These are phyloP conservation scores for Coremacera marginata DNA, from an alignment of 2,888 invertebrate genomes.

Conservation along the genomic window DNA sequence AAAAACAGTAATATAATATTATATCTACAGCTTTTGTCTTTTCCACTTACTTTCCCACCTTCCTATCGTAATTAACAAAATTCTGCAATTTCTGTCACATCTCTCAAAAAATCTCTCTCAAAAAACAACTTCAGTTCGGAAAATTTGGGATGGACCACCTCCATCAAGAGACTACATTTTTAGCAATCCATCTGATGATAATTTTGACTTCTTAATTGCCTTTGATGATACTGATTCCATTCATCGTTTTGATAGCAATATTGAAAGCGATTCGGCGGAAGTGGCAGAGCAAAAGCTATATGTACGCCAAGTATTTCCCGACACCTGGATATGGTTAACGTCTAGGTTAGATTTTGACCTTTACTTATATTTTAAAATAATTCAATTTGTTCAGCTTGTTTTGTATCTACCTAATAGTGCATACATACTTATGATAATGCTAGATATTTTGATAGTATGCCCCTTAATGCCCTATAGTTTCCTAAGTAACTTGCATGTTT, in stretches of 20 bases:
- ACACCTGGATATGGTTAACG: slow-evolving; percentile 39
- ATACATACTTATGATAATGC: too few species aligned
- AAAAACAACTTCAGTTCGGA: neutral
- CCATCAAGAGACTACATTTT: neutral
- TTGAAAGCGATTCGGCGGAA: neutral
- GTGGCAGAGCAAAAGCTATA: neutral
- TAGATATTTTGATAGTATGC: neutral
- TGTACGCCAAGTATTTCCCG: slow-evolving; percentile 39
- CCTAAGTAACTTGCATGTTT: too few species aligned
- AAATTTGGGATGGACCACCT: neutral
- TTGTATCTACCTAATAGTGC: neutral
- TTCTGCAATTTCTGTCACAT: neutral
- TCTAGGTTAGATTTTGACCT: slow-evolving; percentile 36
- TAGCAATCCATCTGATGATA: neutral
- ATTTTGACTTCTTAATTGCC: slow-evolving; percentile 3
- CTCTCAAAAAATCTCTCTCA: neutral
- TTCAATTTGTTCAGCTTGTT: neutral
- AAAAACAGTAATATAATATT: too few species aligned
- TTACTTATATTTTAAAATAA: neutral
- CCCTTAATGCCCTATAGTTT: neutral
- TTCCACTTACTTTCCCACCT: too few species aligned
- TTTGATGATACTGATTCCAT: slow-evolving; percentile 44
- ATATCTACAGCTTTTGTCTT: too few species aligned
- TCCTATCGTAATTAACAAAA: too few species aligned
- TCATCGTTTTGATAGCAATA: slow-evolving; percentile 41